phyloP scores from a whole-genome alignment of 2,888 invertebrate species.

The Fragum whitleyi region DNA sequence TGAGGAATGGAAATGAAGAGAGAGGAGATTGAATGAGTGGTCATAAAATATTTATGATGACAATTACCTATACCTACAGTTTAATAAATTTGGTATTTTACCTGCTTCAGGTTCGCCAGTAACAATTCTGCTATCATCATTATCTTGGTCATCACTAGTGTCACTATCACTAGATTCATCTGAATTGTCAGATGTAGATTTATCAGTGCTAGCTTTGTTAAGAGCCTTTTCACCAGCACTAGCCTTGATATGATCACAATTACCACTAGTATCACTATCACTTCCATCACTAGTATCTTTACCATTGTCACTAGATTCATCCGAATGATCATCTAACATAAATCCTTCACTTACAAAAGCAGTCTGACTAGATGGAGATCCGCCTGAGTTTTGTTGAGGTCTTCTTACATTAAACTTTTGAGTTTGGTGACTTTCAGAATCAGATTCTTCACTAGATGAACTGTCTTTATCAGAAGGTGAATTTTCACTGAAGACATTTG shows the following conservation, averaged over 20 bases:
- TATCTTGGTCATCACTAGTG: conserved; percentile 7
- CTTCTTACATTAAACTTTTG: neutral
- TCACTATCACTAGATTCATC: neutral
- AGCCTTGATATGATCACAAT: neutral
- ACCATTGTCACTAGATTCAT: neutral
- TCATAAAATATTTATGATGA: too few species aligned
- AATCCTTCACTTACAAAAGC: neutral
- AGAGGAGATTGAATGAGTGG: too few species aligned
- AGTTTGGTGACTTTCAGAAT: neutral
- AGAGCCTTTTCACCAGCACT: neutral
- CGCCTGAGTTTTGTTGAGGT: neutral
- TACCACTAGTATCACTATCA: too few species aligned
- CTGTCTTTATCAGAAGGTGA: neutral
- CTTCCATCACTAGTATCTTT: too few species aligned
- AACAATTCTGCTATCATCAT: neutral
- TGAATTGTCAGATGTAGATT: neutral
- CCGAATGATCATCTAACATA: neutral
- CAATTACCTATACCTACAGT: too few species aligned
- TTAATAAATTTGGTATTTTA: too few species aligned
- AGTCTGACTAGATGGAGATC: neutral
- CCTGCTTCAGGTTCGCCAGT: neutral
- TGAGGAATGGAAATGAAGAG: too few species aligned
- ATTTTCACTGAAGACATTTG: neutral
- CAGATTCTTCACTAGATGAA: neutral
- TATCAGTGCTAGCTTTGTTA: neutral